Evolutionary conservation across 2,113 vertebrate species (phyloP).

Genomic region (Todiramphus saurophagus): DNA sequence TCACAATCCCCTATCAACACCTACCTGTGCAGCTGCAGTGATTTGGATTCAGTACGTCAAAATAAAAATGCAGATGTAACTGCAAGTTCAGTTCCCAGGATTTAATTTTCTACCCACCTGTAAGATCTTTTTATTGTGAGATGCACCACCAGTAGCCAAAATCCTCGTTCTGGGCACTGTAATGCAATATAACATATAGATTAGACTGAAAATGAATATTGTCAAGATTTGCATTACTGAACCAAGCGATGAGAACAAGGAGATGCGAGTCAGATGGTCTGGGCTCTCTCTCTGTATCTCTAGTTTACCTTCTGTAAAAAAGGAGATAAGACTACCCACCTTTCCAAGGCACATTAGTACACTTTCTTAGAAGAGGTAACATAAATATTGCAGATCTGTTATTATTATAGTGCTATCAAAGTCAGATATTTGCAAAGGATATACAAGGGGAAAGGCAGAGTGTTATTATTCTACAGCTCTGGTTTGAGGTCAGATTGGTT

Average conservation of each 20-base stretch:
- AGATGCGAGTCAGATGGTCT: neutral
- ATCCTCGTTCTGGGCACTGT: slow-evolving; percentile 87
- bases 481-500: slow-evolving; percentile 13
- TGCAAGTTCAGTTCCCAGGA: neutral
- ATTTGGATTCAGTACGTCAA: neutral
- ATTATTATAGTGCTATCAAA: neutral
- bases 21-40: neutral
- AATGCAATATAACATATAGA: slow-evolving; percentile 37
- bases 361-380: neutral
- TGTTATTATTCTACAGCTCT: neutral
- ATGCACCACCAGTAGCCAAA: slow-evolving; percentile 93
- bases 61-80: neutral
- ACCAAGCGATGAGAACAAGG: neutral
- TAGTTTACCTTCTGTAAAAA: slow-evolving; percentile 9
- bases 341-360: neutral
- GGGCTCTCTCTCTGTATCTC: neutral
- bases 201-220: neutral
- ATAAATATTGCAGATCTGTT: slow-evolving; percentile 33
- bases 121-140: slow-evolving; percentile 85
- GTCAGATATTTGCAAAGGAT: slow-evolving; percentile 23
- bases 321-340: neutral
- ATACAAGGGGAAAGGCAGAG: neutral
- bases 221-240: neutral
- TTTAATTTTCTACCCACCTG: slow-evolving; percentile 77
- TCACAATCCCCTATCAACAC: neutral